Percentiles rank a stretch among this genome's conserved stretches.
Evolutionary conservation across 2,797 vertebrate genomes (phyloP).

Genomic region (Pseudochaenichthys georgianus): DNA sequence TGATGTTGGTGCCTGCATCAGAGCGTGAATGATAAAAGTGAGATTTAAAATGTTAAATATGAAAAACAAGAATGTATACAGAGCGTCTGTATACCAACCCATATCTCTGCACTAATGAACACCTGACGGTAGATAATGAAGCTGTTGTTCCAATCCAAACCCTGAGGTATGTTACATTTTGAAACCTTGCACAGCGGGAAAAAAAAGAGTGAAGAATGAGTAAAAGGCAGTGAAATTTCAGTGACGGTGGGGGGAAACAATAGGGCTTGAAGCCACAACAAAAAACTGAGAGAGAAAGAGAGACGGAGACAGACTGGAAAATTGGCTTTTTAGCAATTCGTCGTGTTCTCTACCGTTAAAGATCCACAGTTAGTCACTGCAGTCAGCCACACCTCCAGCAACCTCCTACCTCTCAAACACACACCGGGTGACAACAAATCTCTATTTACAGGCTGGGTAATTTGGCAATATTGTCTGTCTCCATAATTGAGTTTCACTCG

Average conservation of each 20-base stretch:
- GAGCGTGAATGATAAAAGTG: not conserved
- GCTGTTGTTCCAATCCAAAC: constrained; percentile 2
- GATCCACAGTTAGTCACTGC: constrained; percentile 14
- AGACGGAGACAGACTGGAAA: not conserved
- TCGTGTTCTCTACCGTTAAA: constrained; percentile 1
- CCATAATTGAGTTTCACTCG: not conserved
- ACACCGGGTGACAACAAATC: not conserved
- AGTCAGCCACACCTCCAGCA: constrained; percentile 7
- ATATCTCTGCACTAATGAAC: not conserved
- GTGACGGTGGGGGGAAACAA: constrained; percentile 8
- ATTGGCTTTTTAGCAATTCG: constrained; percentile 13
- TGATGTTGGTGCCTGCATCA: constrained; percentile 1
- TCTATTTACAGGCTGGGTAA: not conserved
- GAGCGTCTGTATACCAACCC: not conserved
- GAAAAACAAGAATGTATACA: not conserved
- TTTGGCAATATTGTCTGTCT: not conserved
- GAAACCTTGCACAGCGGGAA: constrained; percentile 12
- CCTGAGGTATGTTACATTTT: constrained; percentile 1
- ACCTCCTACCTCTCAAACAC: not conserved
- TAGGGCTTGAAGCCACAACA: constrained; percentile 15
- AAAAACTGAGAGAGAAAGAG: not conserved
- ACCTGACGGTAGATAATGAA: constrained; percentile 14
- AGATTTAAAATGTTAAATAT: not conserved
- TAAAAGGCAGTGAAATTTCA: constrained; percentile 16
- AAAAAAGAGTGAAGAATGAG: constrained; percentile 18